Conservation (phyloP, 2,113 vertebrate species). For the Lophotis ruficrista region DNA sequence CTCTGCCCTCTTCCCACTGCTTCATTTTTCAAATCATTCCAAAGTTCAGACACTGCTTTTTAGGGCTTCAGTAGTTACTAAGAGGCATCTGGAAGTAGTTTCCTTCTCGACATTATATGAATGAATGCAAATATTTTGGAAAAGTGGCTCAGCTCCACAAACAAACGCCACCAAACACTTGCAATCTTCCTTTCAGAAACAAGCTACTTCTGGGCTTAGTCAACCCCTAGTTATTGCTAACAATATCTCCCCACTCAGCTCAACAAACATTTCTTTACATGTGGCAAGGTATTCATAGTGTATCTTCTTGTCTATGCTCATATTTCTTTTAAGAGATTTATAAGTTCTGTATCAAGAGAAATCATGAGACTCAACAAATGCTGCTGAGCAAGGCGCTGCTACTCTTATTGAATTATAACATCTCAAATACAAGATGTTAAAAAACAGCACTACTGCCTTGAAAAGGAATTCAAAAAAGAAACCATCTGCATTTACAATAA, state of each 20-base stretch:
- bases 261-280: not conserved
- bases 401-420: not conserved
- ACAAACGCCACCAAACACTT: not conserved
- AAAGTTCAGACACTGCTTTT: not conserved
- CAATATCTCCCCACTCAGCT: not conserved
- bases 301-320: not conserved
- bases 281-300: not conserved
- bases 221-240: not conserved
- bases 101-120: not conserved
- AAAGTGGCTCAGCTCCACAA: not conserved
- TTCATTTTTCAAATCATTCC: not conserved
- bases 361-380: not conserved
- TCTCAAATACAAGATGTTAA: not conserved
- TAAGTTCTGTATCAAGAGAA: not conserved
- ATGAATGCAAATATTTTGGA: not conserved
- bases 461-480: not conserved
- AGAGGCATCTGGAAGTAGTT: not conserved
- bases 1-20: not conserved
- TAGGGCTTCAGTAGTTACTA: not conserved
- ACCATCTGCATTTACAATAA: constrained; percentile 21
- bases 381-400: not conserved
- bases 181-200: not conserved
- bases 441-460: not conserved
- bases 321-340: not conserved
- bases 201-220: not conserved